Evolutionary conservation across 2,888 invertebrate species (phyloP).

Genomic region (Loripinus fragilis): DNA sequence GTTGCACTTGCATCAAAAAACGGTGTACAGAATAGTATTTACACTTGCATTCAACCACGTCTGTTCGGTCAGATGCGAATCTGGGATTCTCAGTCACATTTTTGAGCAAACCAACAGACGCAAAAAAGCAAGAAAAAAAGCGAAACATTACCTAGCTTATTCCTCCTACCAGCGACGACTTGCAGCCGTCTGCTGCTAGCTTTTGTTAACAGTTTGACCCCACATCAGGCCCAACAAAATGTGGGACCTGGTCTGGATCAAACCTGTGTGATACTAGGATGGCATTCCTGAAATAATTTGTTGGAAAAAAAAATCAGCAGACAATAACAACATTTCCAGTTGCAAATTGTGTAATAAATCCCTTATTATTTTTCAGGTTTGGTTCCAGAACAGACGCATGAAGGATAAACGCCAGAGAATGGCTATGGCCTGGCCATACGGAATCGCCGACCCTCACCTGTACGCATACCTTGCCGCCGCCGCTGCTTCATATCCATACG

Average conservation of each 20-base stretch:
- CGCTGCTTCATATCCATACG: constrained; percentile 85
- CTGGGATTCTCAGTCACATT: no score
- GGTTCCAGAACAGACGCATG: constrained; percentile 99
- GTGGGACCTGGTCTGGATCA: neutral
- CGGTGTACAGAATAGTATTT: no score
- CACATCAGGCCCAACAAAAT: neutral
- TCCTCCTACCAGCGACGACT: no score
- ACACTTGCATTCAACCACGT: no score
- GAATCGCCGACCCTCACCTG: constrained; percentile 90
- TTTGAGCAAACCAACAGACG: no score
- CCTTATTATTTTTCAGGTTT: constrained; percentile 84
- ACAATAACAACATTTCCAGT: neutral
- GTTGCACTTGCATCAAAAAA: no score
- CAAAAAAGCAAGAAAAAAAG: no score
- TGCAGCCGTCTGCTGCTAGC: no score
- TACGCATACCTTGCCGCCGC: constrained; percentile 94
- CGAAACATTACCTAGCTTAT: no score
- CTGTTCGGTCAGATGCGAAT: no score
- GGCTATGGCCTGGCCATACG: constrained; percentile 97
- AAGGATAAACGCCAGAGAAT: constrained; percentile 98
- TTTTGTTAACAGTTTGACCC: no score
- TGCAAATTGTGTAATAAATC: no score
- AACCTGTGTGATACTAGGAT: neutral
- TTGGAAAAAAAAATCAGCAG: neutral
- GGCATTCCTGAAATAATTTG: neutral